Evolutionary conservation across 2,888 invertebrate genomes (phyloP).

Genomic region (Galerucella calmariensis): DNA sequence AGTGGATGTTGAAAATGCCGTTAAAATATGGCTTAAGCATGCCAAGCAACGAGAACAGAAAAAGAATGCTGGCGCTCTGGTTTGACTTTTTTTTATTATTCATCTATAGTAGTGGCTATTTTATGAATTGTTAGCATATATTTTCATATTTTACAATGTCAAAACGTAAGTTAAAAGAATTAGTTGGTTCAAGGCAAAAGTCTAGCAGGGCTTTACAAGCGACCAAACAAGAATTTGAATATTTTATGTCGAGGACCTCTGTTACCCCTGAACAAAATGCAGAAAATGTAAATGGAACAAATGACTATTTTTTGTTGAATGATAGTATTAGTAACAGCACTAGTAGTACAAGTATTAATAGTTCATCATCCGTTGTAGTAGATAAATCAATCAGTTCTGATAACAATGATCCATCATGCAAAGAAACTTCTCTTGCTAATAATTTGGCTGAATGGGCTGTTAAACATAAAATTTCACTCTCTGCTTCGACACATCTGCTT

Average conservation of each 20-base stretch:
- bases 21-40: background rate
- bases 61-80: slow-evolving; percentile 1
- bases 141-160: background rate
- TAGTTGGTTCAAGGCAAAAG: slow-evolving; percentile 30
- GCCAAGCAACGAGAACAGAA: background rate
- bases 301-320: slow-evolving; percentile 11
- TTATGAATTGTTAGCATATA: too few species aligned
- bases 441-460: slow-evolving; percentile 36
- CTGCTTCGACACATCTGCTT: slow-evolving; percentile 37
- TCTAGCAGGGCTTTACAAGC: slow-evolving; percentile 33
- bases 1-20: background rate
- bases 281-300: slow-evolving; percentile 13
- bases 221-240: slow-evolving; percentile 28
- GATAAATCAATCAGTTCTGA: slow-evolving; percentile 19
- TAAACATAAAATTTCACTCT: slow-evolving; percentile 36
- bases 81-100: slow-evolving; percentile 2
- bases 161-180: slow-evolving; percentile 32
- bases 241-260: slow-evolving; percentile 12
- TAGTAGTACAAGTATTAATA: slow-evolving; percentile 9
- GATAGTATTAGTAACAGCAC: slow-evolving; percentile 18
- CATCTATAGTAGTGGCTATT: too few species aligned
- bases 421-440: slow-evolving; percentile 22
- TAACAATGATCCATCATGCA: slow-evolving; percentile 24
- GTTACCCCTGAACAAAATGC: slow-evolving; percentile 19
- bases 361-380: slow-evolving; percentile 12